These are phyloP conservation scores for Ascaphus truei DNA, from an alignment of 2,113 vertebrate genomes.

Conservation along the genomic window DNA sequence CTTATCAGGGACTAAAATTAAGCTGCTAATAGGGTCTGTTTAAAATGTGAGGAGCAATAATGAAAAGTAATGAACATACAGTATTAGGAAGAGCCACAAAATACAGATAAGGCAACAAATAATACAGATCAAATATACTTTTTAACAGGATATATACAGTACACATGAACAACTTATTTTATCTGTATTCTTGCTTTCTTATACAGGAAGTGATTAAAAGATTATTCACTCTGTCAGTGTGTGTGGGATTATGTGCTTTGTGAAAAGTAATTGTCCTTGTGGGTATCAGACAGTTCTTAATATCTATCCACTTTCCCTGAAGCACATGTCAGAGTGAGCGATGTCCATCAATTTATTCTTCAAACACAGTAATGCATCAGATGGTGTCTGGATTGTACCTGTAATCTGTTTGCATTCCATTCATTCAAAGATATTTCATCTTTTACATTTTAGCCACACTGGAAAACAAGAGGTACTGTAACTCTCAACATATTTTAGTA, in stretches of 20 bases:
- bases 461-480: too few relatives aligned
- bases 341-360: conserved; percentile 15
- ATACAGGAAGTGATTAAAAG: background rate
- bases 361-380: background rate
- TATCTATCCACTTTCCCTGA: background rate
- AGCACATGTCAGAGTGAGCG: conserved; percentile 6
- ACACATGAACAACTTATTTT: too few relatives aligned
- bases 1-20: too few relatives aligned
- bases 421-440: background rate
- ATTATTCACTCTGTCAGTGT: background rate
- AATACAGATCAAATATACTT: too few relatives aligned
- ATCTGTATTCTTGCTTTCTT: background rate
- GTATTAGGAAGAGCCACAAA: too few relatives aligned
- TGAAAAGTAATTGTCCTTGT: background rate
- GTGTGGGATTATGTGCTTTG: background rate
- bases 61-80: too few relatives aligned
- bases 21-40: too few relatives aligned
- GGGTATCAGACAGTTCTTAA: background rate
- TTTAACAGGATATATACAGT: too few relatives aligned
- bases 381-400: background rate
- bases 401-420: background rate
- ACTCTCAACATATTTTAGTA: too few relatives aligned
- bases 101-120: too few relatives aligned
- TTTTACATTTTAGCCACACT: too few relatives aligned
- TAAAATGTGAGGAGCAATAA: too few relatives aligned